Conservation (phyloP, 2,113 vertebrate species). For the Myotis yumanensis region DNA sequence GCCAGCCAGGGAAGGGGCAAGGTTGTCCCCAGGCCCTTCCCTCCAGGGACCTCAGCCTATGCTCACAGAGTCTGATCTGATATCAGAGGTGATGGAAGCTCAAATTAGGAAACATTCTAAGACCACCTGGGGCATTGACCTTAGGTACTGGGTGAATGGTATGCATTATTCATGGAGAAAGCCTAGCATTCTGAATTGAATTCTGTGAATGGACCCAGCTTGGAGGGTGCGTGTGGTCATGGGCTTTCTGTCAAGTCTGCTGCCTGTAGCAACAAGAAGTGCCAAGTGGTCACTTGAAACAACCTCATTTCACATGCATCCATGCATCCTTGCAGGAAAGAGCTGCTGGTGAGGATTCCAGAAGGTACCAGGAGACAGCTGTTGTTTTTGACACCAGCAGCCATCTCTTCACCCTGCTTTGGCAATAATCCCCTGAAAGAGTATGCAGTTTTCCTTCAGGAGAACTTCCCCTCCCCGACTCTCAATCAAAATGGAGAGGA, state of each 20-base stretch:
- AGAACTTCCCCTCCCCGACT: background rate
- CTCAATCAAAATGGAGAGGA: background rate
- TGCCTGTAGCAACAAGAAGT: background rate
- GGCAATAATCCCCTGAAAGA: background rate
- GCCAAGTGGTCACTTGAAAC: conserved; percentile 49
- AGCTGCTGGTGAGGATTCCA: background rate
- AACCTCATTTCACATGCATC: background rate
- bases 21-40: background rate
- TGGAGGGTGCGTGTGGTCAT: background rate
- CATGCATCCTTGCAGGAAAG: background rate
- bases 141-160: background rate
- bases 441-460: background rate
- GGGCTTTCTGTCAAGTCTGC: background rate
- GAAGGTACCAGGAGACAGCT: background rate
- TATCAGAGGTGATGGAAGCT: background rate
- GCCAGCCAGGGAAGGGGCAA: background rate
- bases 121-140: background rate
- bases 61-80: background rate
- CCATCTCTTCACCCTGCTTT: background rate
- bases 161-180: background rate
- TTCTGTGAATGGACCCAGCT: background rate
- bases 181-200: background rate
- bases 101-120: background rate
- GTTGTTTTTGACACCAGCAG: background rate
- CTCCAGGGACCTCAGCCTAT: background rate